These are phyloP conservation scores for Hydropotes inermis DNA, from an alignment of 2,113 vertebrate species.

Conservation along the genomic window DNA sequence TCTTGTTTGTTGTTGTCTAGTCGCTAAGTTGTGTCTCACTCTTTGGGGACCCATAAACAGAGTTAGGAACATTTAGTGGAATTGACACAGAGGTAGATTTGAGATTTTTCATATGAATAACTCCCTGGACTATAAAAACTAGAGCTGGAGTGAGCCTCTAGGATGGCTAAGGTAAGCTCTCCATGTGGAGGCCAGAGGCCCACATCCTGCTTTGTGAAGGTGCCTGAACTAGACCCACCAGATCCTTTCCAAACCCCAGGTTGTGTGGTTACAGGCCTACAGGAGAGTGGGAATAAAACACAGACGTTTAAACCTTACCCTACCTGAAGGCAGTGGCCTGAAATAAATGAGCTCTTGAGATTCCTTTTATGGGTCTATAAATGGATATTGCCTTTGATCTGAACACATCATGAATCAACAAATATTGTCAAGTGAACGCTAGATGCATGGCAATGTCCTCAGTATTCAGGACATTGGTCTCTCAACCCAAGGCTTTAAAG, in stretches of 20 bases:
- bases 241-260: not conserved
- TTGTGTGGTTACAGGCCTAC: not conserved
- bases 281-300: not conserved
- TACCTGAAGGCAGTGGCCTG: not conserved
- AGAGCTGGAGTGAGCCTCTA: not conserved
- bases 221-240: not conserved
- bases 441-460: not conserved
- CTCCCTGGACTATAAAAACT: not conserved
- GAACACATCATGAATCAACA: not conserved
- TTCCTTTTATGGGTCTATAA: not conserved
- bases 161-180: not conserved
- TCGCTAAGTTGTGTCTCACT: not conserved
- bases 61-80: not conserved
- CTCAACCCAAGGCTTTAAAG: not conserved
- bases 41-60: not conserved
- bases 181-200: not conserved
- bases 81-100: not conserved
- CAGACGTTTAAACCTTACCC: not conserved
- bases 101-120: not conserved
- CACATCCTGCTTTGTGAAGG: no score
- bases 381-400: not conserved
- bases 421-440: not conserved
- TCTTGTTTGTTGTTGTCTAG: not conserved
- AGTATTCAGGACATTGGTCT: not conserved
- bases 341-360: conserved; percentile 5